phyloP scores from a whole-genome alignment of 2,797 vertebrate genomes.

The Poeciliopsis presidionis region DNA sequence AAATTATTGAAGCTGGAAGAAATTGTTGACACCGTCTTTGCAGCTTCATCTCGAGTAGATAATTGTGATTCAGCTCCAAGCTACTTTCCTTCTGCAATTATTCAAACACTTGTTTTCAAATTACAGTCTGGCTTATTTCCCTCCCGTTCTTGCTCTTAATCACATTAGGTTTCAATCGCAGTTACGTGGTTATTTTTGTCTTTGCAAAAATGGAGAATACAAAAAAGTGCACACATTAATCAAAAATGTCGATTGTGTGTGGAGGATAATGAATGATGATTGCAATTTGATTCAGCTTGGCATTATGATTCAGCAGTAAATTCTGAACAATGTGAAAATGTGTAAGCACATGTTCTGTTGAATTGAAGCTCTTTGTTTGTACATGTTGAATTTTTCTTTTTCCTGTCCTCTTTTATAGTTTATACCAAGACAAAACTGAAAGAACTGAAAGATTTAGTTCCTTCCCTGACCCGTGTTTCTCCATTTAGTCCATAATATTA shows the following conservation, averaged over 20 bases:
- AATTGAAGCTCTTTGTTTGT: background rate
- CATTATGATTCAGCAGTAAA: constrained; percentile 28
- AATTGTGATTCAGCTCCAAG: background rate
- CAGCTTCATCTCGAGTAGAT: background rate
- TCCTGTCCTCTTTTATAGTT: constrained; percentile 11
- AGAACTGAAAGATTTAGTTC: constrained; percentile 12
- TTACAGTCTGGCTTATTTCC: background rate
- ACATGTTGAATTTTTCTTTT: constrained; percentile 43
- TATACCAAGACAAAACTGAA: constrained; percentile 34
- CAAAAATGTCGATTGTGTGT: constrained; percentile 28
- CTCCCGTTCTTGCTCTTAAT: background rate
- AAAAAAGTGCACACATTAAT: constrained; percentile 30
- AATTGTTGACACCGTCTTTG: background rate
- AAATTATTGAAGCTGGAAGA: background rate
- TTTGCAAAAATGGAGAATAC: background rate
- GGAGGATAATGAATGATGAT: constrained; percentile 43
- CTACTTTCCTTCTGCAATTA: background rate
- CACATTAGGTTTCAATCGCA: background rate
- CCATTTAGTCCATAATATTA: constrained; percentile 10
- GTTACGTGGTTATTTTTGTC: background rate
- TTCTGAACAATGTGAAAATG: background rate
- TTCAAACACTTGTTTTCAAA: background rate
- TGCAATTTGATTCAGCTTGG: constrained; percentile 44
- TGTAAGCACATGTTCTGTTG: constrained; percentile 4
- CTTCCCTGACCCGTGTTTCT: constrained; percentile 19